These are phyloP conservation scores for Centruroides sculpturatus DNA, from an alignment of 1,140 invertebrate genomes.

Conservation along the genomic window DNA sequence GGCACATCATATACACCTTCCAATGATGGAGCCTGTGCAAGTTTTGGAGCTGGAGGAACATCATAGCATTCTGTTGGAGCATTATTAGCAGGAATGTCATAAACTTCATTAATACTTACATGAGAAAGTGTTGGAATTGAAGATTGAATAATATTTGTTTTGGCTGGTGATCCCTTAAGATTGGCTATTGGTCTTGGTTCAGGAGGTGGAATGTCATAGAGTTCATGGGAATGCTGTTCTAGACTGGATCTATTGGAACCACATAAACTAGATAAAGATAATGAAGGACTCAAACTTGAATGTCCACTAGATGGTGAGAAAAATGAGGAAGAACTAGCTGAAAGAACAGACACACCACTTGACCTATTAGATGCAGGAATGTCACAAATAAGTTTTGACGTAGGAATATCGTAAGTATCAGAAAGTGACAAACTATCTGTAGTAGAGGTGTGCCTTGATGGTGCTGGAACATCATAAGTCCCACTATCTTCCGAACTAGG, in stretches of 20 bases:
- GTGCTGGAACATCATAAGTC: slow-evolving; percentile 10
- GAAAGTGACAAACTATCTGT: slow-evolving; percentile 14
- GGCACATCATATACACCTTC: slow-evolving; percentile 33
- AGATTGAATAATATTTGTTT: neutral
- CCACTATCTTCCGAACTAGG: slow-evolving; percentile 3
- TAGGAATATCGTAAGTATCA: slow-evolving; percentile 18
- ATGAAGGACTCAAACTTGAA: slow-evolving; percentile 16
- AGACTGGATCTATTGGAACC: slow-evolving; percentile 33
- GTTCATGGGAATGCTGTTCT: slow-evolving; percentile 27
- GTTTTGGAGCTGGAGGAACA: slow-evolving; percentile 10
- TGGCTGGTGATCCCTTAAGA: slow-evolving; percentile 14
- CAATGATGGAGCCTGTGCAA: slow-evolving; percentile 2
- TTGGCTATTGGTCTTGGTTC: slow-evolving; percentile 4
- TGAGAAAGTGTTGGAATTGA: slow-evolving; percentile 1
- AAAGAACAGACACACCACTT: too few relatives aligned
- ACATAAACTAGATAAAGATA: slow-evolving; percentile 24
- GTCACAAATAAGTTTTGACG: slow-evolving; percentile 6
- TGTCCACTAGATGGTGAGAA: slow-evolving; percentile 24
- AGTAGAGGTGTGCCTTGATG: slow-evolving; percentile 1
- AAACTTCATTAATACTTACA: slow-evolving; percentile 17
- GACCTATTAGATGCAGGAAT: slow-evolving; percentile 19
- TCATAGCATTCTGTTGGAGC: slow-evolving; percentile 13
- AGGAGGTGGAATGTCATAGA: slow-evolving; percentile 29
- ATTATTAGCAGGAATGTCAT: slow-evolving; percentile 22
- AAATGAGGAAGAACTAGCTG: slow-evolving; percentile 26